These are phyloP conservation scores for Heliconius ismenius DNA, from an alignment of 2,888 invertebrate species.

Conservation along the genomic window DNA sequence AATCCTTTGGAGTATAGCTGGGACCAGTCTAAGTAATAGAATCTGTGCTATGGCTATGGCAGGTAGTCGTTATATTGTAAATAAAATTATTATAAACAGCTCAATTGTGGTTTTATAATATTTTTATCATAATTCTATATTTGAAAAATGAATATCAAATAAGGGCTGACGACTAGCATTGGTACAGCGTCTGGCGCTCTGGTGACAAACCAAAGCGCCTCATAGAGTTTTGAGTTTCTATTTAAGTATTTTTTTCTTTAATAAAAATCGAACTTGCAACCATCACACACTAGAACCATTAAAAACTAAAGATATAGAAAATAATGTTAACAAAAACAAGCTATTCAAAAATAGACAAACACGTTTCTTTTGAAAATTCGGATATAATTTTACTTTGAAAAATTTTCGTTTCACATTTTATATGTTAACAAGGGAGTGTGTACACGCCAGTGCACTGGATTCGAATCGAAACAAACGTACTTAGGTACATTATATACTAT, in stretches of 20 bases:
- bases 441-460: not conserved
- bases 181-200: too few species aligned
- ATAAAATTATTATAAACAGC: not conserved
- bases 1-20: not conserved
- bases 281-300: not conserved
- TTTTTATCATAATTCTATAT: not conserved
- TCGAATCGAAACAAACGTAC: constrained; percentile 1
- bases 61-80: not conserved
- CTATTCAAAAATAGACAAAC: not conserved
- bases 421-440: constrained; percentile 3
- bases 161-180: not conserved
- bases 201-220: too few species aligned
- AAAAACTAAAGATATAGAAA: not conserved
- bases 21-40: not conserved
- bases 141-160: not conserved
- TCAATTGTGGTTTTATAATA: not conserved
- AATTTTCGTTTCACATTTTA: not conserved
- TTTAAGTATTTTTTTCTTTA: too few species aligned
- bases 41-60: not conserved
- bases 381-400: not conserved
- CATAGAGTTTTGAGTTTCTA: too few species aligned
- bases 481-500: not conserved
- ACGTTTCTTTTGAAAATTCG: not conserved
- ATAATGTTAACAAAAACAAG: not conserved
- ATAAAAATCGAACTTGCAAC: too few species aligned